phyloP scores from a whole-genome alignment of 2,797 vertebrate species.

The Petrocephalus schoutedeni region DNA sequence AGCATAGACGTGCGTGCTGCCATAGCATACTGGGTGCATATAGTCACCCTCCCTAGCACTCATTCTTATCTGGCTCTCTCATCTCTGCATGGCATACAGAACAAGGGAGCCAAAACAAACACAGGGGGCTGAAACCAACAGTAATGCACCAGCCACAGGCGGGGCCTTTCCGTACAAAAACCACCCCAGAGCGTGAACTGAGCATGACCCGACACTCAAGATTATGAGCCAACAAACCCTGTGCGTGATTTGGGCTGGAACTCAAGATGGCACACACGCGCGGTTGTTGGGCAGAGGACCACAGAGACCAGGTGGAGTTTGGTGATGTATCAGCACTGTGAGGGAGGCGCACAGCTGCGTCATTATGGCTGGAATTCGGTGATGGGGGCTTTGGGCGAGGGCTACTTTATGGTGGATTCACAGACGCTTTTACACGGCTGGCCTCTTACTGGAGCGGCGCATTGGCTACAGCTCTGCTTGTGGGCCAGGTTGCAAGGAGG shows the following conservation, averaged over 20 bases:
- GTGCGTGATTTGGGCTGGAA: background rate
- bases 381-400: background rate
- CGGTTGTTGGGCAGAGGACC: background rate
- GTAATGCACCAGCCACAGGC: background rate
- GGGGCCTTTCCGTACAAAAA: background rate
- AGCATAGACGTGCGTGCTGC: background rate
- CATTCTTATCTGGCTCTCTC: background rate
- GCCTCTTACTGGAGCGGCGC: background rate
- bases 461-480: background rate
- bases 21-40: background rate
- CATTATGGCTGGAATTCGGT: background rate
- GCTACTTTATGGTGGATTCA: background rate
- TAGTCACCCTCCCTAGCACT: background rate
- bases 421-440: background rate
- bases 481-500: background rate
- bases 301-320: background rate
- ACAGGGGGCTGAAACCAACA: background rate
- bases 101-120: background rate
- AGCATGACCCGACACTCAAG: background rate
- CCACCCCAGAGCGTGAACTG: background rate
- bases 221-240: background rate
- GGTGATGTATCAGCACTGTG: background rate
- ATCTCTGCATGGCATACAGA: background rate
- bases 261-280: background rate
- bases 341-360: background rate